Evolutionary conservation across 64 coral and sea anemone genomes (phyloP).

Genomic region (Montipora capricornis): DNA sequence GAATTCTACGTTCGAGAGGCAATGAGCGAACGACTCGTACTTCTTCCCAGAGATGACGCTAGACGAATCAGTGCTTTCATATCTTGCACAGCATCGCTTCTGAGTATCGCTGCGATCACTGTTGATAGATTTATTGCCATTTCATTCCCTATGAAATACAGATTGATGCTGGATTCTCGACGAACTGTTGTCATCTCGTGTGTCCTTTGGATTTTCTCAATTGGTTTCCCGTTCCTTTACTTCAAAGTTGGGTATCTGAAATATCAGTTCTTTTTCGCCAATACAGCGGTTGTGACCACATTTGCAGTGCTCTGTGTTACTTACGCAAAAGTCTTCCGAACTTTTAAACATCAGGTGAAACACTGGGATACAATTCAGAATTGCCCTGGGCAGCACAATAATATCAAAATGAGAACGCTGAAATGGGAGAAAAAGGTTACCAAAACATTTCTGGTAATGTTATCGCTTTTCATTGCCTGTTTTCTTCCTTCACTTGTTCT

Average conservation of each 20-base stretch:
- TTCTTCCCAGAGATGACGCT: constrained; percentile 15
- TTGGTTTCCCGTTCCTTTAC: constrained; percentile 66
- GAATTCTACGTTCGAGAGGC: constrained; percentile 78
- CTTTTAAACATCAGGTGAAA: not conserved
- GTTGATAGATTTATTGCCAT: constrained; percentile 91
- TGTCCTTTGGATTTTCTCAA: constrained; percentile 74
- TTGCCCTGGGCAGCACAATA: not conserved
- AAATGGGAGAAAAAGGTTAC: constrained; percentile 83
- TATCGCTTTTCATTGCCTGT: constrained; percentile 66
- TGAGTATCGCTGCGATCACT: constrained; percentile 78
- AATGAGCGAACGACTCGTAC: not conserved
- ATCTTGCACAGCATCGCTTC: constrained; percentile 73
- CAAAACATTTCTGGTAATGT: constrained; percentile 79
- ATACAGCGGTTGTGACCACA: constrained; percentile 77
- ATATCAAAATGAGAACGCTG: not conserved
- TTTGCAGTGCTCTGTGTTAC: constrained; percentile 70
- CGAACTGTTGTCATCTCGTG: constrained; percentile 10
- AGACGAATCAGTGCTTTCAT: constrained; percentile 75
- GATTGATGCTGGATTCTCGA: constrained; percentile 14
- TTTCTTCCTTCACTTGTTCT: constrained; percentile 77
- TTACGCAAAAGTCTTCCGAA: constrained; percentile 59
- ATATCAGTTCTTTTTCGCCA: constrained; percentile 91
- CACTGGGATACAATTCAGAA: not conserved
- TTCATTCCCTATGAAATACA: constrained; percentile 74
- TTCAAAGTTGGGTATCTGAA: constrained; percentile 86